Evolutionary conservation across 2,113 vertebrate genomes (phyloP).

Genomic region (Megalops atlanticus): DNA sequence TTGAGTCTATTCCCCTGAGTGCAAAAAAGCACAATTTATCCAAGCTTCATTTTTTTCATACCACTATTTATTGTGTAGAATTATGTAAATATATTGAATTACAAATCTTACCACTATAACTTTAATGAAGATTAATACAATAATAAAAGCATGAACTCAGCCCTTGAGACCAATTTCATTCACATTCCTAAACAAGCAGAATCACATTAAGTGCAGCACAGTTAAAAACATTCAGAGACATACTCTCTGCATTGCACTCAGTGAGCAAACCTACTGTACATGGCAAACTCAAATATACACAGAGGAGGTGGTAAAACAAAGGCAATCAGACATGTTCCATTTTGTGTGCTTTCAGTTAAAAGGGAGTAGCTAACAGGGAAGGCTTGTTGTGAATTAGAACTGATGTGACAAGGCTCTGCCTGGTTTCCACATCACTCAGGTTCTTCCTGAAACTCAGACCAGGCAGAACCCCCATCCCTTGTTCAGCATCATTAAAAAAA

Average conservation of each 20-base stretch:
- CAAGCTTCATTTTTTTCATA: neutral
- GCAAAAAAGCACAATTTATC: neutral
- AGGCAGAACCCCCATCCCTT: neutral
- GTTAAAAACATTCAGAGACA: neutral
- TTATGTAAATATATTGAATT: neutral
- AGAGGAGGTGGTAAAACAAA: neutral
- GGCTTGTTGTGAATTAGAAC: neutral
- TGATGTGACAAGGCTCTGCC: neutral
- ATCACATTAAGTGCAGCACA: neutral
- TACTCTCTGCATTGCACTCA: neutral
- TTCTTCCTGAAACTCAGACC: neutral
- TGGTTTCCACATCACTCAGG: neutral
- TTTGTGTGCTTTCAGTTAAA: neutral
- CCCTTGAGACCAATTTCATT: neutral
- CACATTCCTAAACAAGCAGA: neutral
- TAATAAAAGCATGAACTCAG: neutral
- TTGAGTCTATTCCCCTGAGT: too few relatives aligned
- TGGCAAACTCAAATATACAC: neutral
- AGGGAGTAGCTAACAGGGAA: neutral
- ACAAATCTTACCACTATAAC: neutral
- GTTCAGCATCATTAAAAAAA: neutral
- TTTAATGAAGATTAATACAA: conserved; percentile 6
- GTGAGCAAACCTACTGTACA: neutral
- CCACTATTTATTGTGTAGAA: neutral
- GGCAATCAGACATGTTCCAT: neutral